phyloP scores from a whole-genome alignment of 2,888 invertebrate genomes.

The Helobdella robusta region DNA sequence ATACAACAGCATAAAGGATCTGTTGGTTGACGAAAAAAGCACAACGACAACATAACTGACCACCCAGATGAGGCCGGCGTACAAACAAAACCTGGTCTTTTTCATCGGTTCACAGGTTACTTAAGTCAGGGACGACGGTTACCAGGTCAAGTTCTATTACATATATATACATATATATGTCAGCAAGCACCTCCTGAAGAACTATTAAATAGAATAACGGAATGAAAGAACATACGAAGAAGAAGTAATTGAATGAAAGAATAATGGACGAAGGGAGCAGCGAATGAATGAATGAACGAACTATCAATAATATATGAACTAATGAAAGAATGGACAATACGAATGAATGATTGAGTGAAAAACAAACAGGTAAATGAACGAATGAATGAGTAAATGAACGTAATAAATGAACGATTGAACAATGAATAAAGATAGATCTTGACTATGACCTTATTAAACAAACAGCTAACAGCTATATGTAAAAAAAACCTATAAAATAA shows the following conservation, averaged over 20 bases:
- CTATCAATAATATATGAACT: background rate
- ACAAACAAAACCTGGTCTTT: too few relatives aligned
- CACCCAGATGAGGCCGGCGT: too few relatives aligned
- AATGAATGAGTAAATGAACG: background rate
- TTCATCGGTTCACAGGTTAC: too few relatives aligned
- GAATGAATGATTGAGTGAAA: background rate
- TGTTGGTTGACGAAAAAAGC: too few relatives aligned
- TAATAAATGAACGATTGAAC: background rate
- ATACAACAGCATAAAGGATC: too few relatives aligned
- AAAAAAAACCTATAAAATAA: too few relatives aligned
- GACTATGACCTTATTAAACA: too few relatives aligned
- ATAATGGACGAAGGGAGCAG: background rate
- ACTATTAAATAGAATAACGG: background rate
- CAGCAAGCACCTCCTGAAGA: background rate
- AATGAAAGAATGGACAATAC: background rate
- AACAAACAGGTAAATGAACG: background rate
- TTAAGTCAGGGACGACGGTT: too few relatives aligned
- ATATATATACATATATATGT: background rate
- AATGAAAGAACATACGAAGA: background rate
- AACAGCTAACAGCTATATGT: too few relatives aligned
- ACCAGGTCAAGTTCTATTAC: background rate
- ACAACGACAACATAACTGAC: too few relatives aligned
- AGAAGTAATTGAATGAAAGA: background rate
- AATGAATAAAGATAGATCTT: too few relatives aligned
- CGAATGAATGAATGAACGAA: slow-evolving; percentile 1